Evolutionary conservation across 2,797 vertebrate species (phyloP), one percentile per base, ranked within the genome.

Genomic region (Centroberyx gerrardi): DNA sequence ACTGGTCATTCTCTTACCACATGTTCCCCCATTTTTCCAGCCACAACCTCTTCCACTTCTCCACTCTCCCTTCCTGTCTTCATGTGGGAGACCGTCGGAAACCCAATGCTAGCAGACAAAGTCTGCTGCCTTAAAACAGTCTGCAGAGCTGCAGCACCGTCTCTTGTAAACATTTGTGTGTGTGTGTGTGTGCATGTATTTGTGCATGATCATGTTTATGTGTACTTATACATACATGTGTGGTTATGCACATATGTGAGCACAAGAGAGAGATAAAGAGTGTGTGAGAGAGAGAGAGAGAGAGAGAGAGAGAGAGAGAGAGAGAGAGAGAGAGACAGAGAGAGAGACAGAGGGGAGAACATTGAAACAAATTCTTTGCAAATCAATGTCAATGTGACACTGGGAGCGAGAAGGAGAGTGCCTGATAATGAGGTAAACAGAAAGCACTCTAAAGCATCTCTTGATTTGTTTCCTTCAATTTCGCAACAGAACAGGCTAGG

Each of bases 351-450:
- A 12, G 42, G 12, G 42, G 3, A 44, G 38, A 52, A 18, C 42
- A 44, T 12, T 31, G 15, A 29, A 66, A 44, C 15, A 14, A 36
- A 55, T 28, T 46, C 2, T 38, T 51, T 22, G 33, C 55, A 72
- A 58, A 67, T 70, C 44, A 44, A 53, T n/a, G 74, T 70, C 61
- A 54, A 14, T 55, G 36, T 8, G 51, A 54, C 51, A 44, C 22
- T 42, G 5, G 12, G 38, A 58, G 56, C 0, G 2, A 68, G 73
- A 52, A 28, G 29, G 13, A 38, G 53, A 33, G 54, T 0, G 0
- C 4, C 27, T 38, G 18, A 40, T 64, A 76, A 66, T 49, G 28
- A 76, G 14, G 12, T 31, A 15, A 68, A 54, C 5, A 56, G 10
- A 68, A 28, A 46, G 12, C 15, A 48, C 40, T 54, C 29, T 54